phyloP scores from a whole-genome alignment of 2,888 invertebrate genomes.

The Brenthis daphne region DNA sequence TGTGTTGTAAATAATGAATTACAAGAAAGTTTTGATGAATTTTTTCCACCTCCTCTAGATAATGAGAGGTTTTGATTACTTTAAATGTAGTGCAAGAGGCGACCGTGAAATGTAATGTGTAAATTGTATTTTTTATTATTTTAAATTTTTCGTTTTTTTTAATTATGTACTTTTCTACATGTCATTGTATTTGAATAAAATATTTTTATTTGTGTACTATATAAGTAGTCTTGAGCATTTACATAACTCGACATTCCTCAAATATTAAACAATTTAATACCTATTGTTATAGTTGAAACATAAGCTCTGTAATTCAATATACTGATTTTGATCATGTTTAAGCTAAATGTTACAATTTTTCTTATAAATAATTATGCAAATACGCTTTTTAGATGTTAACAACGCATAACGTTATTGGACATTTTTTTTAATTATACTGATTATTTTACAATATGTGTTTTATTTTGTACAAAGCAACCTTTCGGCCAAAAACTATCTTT shows the following conservation, averaged over 20 bases:
- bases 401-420: slow-evolving; percentile 58
- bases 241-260: too few relatives aligned
- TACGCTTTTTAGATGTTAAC: slow-evolving; percentile 67
- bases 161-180: too few relatives aligned
- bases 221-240: too few relatives aligned
- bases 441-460: slow-evolving; percentile 37
- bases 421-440: slow-evolving; percentile 54
- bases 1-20: slow-evolving; percentile 9
- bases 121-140: too few relatives aligned
- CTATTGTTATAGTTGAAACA: too few relatives aligned
- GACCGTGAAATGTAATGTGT: too few relatives aligned
- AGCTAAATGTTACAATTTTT: slow-evolving; percentile 24
- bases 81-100: background rate
- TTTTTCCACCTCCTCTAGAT: slow-evolving; percentile 18
- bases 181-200: too few relatives aligned
- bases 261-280: too few relatives aligned
- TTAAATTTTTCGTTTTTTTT: too few relatives aligned
- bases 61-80: slow-evolving; percentile 8
- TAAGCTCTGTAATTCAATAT: background rate
- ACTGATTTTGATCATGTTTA: slow-evolving; percentile 22
- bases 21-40: slow-evolving; percentile 22
- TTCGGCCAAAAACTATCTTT: too few relatives aligned
- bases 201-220: too few relatives aligned
- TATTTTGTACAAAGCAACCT: slow-evolving; percentile 11
- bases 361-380: slow-evolving; percentile 54